Evolutionary conservation across 2,113 vertebrate species (phyloP), one percentile per base, ranked within the genome.

Genomic region (Felis chaus): DNA sequence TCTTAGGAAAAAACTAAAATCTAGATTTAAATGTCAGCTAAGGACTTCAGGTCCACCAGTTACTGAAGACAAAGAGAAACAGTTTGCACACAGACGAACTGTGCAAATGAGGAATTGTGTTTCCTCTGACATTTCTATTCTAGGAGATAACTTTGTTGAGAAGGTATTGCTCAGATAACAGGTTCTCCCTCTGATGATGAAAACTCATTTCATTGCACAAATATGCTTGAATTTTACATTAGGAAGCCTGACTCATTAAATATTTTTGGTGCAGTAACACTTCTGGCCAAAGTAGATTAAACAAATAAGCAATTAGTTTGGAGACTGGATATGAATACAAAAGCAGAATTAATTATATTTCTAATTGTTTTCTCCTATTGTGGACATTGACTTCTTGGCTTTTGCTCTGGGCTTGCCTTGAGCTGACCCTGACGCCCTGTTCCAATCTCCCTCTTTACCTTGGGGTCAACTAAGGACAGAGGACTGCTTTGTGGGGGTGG

Each of bases 251-350:
- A 94, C 93, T 98, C 97, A 97, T 94, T 96, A 97, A 97, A 96
- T 93, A 97, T 96, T 96, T 97, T 97, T 94, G 88, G 68, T 96
- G 94, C 94, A 91, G 92, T 97, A 98, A 97, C 92, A 95, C 68
- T 97, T 97, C 91, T 97, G 94, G 94, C 97, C 97, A 97, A 96
- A 97, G 96, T 80, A 97, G 96, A 98, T 97, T 98, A 98, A 96
- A 97, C 92, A 98, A 97, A 98, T 97, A 97, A 98, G 94, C 95
- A 97, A 97, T 97, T 96, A 97, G 91, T 96, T 96, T 95, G 88
- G 85, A 98, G 94, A 92, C 84, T 89, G 78, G 88, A 12, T 91
- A 93, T 96, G 97, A 96, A 97, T 96, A 91, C 76, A 79, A 91
- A 97, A 95, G 88, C 76, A 97, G 97, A 96, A 97, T 96, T 92